These are phyloP conservation scores for Eulithis prunata DNA, from an alignment of 2,888 invertebrate genomes.

Conservation along the genomic window DNA sequence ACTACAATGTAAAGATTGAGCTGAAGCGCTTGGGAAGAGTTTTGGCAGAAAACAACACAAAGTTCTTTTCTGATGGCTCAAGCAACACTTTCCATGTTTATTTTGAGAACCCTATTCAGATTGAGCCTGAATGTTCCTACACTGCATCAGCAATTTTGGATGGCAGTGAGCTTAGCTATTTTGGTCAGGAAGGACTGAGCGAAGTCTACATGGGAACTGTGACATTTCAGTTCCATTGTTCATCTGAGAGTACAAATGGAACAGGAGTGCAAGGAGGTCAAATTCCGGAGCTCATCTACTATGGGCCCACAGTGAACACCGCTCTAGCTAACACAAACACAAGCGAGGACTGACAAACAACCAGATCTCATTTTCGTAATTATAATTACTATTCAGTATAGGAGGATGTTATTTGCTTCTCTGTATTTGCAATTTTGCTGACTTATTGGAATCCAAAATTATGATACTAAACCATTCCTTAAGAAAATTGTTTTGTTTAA, in stretches of 20 bases:
- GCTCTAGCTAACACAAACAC: constrained; percentile 68
- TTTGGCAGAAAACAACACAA: constrained; percentile 95
- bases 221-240: constrained; percentile 98
- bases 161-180: constrained; percentile 97
- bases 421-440: constrained; percentile 40
- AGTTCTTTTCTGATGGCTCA: constrained; percentile 98
- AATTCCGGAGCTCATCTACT: constrained; percentile 98
- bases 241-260: constrained; percentile 98
- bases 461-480: constrained; percentile 67
- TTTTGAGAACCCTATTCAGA: constrained; percentile 92
- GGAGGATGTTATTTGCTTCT: constrained; percentile 46
- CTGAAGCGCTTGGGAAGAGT: constrained; percentile 94
- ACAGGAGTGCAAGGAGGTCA: constrained; percentile 99
- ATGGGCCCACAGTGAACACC: constrained; percentile 89
- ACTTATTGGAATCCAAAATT: constrained; percentile 44
- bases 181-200: constrained; percentile 98
- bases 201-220: constrained; percentile 97
- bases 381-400: constrained; percentile 71
- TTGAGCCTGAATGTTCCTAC: constrained; percentile 97
- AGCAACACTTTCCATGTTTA: constrained; percentile 96
- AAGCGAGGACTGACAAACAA: constrained; percentile 81
- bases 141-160: constrained; percentile 98
- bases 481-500: constrained; percentile 65
- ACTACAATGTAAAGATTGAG: constrained; percentile 97
- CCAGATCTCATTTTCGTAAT: constrained; percentile 58